Evolutionary conservation across 2,113 vertebrate genomes (phyloP).

Genomic region (Arvicanthis niloticus): DNA sequence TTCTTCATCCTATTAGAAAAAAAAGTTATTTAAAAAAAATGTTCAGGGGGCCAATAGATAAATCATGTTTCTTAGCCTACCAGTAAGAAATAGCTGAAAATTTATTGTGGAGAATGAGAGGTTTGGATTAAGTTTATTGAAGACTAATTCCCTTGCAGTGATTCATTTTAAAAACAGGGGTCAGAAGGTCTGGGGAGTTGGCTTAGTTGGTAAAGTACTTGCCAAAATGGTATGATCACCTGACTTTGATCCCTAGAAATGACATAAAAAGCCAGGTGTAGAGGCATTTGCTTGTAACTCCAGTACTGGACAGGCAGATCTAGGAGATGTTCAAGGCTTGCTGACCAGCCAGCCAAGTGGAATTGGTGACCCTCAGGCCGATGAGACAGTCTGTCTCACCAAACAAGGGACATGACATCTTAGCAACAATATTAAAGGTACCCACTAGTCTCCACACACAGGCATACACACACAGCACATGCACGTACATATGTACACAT

Average conservation of each 20-base stretch:
- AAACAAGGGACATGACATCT: neutral
- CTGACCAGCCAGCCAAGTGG: neutral
- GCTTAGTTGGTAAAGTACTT: neutral
- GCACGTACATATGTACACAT: neutral
- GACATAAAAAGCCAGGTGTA: neutral
- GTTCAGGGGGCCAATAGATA: neutral
- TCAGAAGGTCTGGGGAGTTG: neutral
- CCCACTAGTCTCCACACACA: neutral
- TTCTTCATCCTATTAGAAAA: conserved; percentile 16
- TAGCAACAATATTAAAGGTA: too few species aligned
- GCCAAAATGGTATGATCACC: neutral
- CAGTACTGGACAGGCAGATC: neutral
- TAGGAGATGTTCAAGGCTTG: neutral
- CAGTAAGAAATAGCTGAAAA: neutral
- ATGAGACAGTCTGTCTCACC: neutral
- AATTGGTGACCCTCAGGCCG: neutral
- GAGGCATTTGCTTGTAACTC: neutral
- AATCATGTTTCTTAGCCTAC: neutral
- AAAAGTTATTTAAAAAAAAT: neutral
- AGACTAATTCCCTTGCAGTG: neutral
- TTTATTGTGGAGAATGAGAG: neutral
- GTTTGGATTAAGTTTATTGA: neutral
- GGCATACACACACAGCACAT: neutral
- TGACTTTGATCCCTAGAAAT: neutral
- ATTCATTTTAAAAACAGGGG: neutral